Base-by-base conservation (phyloP, 2,888 invertebrate genomes). In the Dasypogon diadema region DNA sequence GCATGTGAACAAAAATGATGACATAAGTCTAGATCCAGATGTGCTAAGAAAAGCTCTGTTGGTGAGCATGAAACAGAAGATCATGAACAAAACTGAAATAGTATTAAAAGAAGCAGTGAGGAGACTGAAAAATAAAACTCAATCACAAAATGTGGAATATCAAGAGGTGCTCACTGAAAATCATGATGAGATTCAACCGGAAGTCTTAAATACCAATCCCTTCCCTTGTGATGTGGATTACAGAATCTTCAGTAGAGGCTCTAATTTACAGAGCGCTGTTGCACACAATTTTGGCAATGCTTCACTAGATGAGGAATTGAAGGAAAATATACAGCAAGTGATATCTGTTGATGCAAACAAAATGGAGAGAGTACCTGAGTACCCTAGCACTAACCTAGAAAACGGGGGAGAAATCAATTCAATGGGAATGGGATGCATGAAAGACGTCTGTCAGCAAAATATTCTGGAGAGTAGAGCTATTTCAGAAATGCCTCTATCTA, bases 101-200 rank as follows among this genome's bases (percentile, higher is more conserved):
- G 75, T 85, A n/a, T 80, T 85, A 0, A 85, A 85, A 75, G 83
- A 84, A 77, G 85, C 85, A 2, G 82, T 85, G 0, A 83, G 82
- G 10, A 81, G 85, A 1, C 79, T 85, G 16, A 82, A 76, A 68
- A 74, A 74, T 30, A 42, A 46, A 54, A 58, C 58, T n/a, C 16
- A 22, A 10, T 46, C 46, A 6, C 21, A 48, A 46, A 37, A 26
- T 16, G 14, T 4, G 8, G 12, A 42, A 8, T 5, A n/a, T 42
- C 42, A 42, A 42, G 42, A 42, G n/a, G n/a, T 42, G 0, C 6
- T 6, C 5, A 6, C 10, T 30, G 34, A 5, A 30, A 30, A 10
- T 30, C 34, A 30, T 1, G 6, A 30, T 6, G 6, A 30, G 34
- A 30, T 30, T 30, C 4, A 3, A 5, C 30, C 30, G 3, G 30